These are phyloP conservation scores for Fregata magnificens DNA, from an alignment of 2,113 vertebrate species.

Conservation along the genomic window DNA sequence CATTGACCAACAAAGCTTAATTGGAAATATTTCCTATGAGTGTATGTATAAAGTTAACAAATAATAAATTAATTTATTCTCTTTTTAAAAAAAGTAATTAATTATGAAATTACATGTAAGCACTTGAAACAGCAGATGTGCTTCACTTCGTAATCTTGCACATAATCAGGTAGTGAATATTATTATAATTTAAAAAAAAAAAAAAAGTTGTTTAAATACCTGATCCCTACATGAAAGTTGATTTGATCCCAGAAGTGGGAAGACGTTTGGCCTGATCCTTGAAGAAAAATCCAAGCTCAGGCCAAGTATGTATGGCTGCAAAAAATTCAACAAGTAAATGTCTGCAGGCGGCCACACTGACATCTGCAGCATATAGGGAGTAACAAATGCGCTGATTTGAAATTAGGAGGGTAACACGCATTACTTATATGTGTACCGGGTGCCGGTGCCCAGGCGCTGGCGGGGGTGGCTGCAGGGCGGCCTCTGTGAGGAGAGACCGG, in stretches of 20 bases:
- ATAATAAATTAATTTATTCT: background rate
- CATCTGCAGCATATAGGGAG: background rate
- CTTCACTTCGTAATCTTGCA: background rate
- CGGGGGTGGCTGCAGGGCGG: background rate
- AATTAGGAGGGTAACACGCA: accelerated
- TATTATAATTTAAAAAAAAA: background rate
- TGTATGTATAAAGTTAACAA: background rate
- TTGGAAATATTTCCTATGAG: background rate
- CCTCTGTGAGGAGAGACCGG: background rate
- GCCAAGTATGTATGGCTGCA: background rate
- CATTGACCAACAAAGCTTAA: background rate
- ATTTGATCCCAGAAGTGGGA: background rate
- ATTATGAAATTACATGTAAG: background rate
- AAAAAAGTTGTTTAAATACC: background rate
- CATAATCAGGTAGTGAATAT: background rate
- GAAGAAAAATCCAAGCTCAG: background rate
- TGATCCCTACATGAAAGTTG: background rate
- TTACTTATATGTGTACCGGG: accelerated
- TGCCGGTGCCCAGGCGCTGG: background rate
- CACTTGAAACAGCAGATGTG: background rate
- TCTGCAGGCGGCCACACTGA: background rate
- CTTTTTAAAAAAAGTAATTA: background rate
- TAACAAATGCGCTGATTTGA: background rate
- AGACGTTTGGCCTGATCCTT: background rate
- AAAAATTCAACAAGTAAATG: background rate